Evolutionary conservation across 2,797 vertebrate genomes (phyloP), one percentile per base, ranked within the genome.

Genomic region (Semaprochilodus insignis): DNA sequence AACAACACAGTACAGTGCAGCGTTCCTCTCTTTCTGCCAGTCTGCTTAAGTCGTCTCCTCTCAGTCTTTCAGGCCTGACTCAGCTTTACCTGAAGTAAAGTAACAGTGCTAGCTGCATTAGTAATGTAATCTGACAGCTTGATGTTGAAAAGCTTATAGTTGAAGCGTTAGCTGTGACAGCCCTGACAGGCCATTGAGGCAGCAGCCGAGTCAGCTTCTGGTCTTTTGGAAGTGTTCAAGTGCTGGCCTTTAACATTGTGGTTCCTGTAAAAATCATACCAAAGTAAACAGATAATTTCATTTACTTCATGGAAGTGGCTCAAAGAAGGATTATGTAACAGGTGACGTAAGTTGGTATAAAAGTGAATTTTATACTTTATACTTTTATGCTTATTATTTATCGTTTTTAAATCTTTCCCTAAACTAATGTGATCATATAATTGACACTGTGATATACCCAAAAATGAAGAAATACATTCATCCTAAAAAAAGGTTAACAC

Each of bases 21-120:
- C n/a, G n/a, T n/a, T n/a, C n/a, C n/a, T n/a, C n/a, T n/a, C n/a
- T n/a, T n/a, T 25, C 65, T 74, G 77, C 19, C 36, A 4, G 4
- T 15, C 69, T 70, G 40, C 3, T 48, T 48, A 36, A 36, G 60
- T 85, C 77, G 60, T 85, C 77, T 77, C 34, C 27, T 67, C 52
- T 66, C 23, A 14, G 31, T n/a, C 57, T 72, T 72, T 25, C 8
- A 51, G 27, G 48, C 44, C 23, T 54, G 51, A 52, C 4, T 52
- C 63, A 51, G 40, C 63, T 76, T 69, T 60, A 51, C 11, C 63
- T 76, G 54, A 67, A 57, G 15, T 23, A 40, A 40, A 10, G 14
- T 44, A 21, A 21, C 40, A 21, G 62, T 40, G 27, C 25, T 55
- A 74, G 70, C 31, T 44, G 31, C 34, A 23, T 34, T 52, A 34